Evolutionary conservation across 2,888 invertebrate genomes (phyloP).

Genomic region (Gandaritis pyraliata): DNA sequence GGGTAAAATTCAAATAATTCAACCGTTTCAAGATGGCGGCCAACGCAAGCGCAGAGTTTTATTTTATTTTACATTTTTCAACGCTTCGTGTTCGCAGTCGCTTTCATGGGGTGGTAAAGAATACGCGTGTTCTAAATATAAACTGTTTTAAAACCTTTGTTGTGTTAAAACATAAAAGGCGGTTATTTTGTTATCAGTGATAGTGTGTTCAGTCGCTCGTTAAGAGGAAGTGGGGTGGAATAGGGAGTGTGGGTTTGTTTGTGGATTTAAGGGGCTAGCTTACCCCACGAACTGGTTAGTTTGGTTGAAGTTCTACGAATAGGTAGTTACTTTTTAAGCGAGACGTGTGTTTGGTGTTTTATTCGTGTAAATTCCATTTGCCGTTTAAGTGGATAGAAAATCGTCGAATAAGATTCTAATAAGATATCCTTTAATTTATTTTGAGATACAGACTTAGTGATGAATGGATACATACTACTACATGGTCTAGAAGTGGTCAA

Average conservation of each 20-base stretch:
- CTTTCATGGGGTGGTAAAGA: constrained; percentile 56
- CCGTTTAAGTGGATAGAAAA: background rate
- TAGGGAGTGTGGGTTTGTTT: constrained; percentile 17
- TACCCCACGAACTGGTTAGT: constrained; percentile 8
- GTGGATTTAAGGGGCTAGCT: constrained; percentile 18
- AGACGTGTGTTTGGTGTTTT: background rate
- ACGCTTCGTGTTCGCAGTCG: constrained; percentile 61
- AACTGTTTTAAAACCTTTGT: constrained; percentile 21
- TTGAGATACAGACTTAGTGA: too few species aligned
- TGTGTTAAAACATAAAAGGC: constrained; percentile 8
- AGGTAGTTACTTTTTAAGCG: background rate
- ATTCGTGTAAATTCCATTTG: background rate
- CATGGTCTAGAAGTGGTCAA: too few species aligned
- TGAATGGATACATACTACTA: too few species aligned
- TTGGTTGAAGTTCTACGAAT: constrained; percentile 6
- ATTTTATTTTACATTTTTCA: constrained; percentile 72
- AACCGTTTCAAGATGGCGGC: constrained; percentile 65
- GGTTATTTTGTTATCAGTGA: constrained; percentile 34
- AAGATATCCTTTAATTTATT: constrained; percentile 2
- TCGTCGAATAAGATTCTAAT: constrained; percentile 27
- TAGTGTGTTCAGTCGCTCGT: constrained; percentile 38
- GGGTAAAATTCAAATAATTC: constrained; percentile 49
- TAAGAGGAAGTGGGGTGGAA: constrained; percentile 41
- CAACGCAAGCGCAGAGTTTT: constrained; percentile 62
- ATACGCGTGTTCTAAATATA: constrained; percentile 42